phyloP scores from a whole-genome alignment of 1,140 invertebrate species.

The Aphaenogaster ashmeadi region DNA sequence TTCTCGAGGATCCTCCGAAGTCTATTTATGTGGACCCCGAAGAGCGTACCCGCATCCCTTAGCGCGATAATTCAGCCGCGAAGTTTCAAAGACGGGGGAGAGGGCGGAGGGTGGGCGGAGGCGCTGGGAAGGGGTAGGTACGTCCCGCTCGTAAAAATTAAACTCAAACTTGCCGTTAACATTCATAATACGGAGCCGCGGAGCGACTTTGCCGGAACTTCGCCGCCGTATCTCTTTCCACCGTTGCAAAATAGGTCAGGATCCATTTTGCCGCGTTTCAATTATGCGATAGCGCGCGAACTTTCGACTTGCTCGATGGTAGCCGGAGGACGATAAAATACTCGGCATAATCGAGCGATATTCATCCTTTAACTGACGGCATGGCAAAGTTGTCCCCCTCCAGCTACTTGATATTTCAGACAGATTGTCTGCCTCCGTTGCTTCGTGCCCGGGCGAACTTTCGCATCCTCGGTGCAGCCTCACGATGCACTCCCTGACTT shows the following conservation, averaged over 20 bases:
- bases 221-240: conserved; percentile 64
- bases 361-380: conserved; percentile 51
- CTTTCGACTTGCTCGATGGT: conserved; percentile 58
- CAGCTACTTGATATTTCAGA: conserved; percentile 21
- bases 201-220: conserved; percentile 62
- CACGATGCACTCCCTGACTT: background rate
- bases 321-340: conserved; percentile 60
- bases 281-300: conserved; percentile 72
- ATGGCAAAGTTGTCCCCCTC: conserved; percentile 21
- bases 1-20: conserved; percentile 36
- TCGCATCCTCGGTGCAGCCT: background rate
- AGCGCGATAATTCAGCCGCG: conserved; percentile 68
- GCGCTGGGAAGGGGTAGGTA: background rate
- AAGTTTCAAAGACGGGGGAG: conserved; percentile 49
- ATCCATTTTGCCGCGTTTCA: conserved; percentile 75
- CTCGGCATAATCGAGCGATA: conserved; percentile 52
- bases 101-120: background rate
- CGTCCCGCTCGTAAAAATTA: conserved; percentile 71
- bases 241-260: conserved; percentile 66
- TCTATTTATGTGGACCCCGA: conserved; percentile 53
- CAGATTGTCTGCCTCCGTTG: conserved; percentile 33
- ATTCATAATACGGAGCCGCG: conserved; percentile 44
- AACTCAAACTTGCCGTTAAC: conserved; percentile 69
- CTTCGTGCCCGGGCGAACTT: background rate
- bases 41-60: conserved; percentile 46